Evolutionary conservation across 2,888 invertebrate genomes (phyloP).

Genomic region (Metalampra italica): DNA sequence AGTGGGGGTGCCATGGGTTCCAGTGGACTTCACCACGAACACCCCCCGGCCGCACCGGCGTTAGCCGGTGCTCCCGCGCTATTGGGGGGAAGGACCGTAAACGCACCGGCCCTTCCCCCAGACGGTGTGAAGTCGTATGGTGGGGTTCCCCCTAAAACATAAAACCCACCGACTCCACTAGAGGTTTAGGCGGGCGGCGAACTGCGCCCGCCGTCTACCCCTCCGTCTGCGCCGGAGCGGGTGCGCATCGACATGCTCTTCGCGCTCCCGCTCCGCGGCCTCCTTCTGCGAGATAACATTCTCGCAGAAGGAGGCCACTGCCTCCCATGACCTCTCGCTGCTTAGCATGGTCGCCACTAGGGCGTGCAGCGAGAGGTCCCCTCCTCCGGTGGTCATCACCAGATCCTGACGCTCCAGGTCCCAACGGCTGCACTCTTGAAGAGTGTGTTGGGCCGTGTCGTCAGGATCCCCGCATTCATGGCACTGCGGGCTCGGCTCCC

Average conservation of each 20-base stretch:
- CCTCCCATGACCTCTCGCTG: neutral
- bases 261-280: conserved; percentile 1
- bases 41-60: too few relatives aligned
- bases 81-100: too few relatives aligned
- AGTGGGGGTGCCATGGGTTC: too few relatives aligned
- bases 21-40: too few relatives aligned
- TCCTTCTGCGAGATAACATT: conserved; percentile 9
- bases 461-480: neutral
- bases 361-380: neutral
- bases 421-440: conserved; percentile 1
- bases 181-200: neutral
- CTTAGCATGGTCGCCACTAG: neutral
- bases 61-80: too few relatives aligned
- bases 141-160: neutral
- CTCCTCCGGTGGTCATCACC: neutral
- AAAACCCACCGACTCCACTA: neutral
- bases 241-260: neutral
- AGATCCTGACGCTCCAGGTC: neutral
- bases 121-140: neutral
- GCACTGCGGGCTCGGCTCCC: conserved; percentile 1
- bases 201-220: neutral
- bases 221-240: neutral
- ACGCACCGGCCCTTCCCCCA: neutral
- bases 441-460: conserved; percentile 6
- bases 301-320: conserved; percentile 10